Base-by-base conservation (phyloP, 2,888 invertebrate genomes). In the Zelleria hepariella region DNA sequence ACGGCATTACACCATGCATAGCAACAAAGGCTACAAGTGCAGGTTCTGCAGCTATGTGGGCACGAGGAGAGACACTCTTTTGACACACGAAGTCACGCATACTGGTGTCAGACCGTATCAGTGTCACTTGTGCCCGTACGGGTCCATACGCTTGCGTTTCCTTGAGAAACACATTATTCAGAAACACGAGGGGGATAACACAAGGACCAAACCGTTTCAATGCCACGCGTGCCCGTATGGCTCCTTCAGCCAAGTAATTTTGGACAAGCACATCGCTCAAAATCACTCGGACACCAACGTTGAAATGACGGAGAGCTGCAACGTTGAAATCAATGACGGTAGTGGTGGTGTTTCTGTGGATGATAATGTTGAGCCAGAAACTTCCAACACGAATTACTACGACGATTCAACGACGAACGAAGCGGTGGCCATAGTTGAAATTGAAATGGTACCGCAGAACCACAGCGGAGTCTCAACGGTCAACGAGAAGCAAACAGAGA, bases 51-150 rank as follows among this genome's bases (percentile, higher is more conserved):
- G 82, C 2, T 82, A 71, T 18, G 72, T 63, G 32, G 74, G 80
- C 0, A 62, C 70, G 0, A 70, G 79, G 2, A 78, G 75, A 23
- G 80, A 80, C 0, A 78, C 73, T 48, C 54, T 85, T 0, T 54
- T 76, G 0, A 72, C 71, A 2, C 85, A 85, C 51, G 80, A 82
- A 24, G 72, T 75, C 0, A 70, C 74, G 1, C 82, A 85, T 20
- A 78, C 83, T 0, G 81, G 83, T 0, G 62, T 68, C 0, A 85
- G 82, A 21, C 81, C 84, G 0, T 82, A 75, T 25, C 73, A 77
- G 53, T 85, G 85, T 52, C 26, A 65, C 0, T 59, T 67, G 0
- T 84, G 85, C 49, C 69, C 69, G 0, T 83, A 82, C 25, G 73
- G 63, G 4, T 73, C 82, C 0, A 73, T 80, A 0, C 68, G 81